Evolutionary conservation across 2,888 invertebrate species (phyloP).

Genomic region (Nebria salina): DNA sequence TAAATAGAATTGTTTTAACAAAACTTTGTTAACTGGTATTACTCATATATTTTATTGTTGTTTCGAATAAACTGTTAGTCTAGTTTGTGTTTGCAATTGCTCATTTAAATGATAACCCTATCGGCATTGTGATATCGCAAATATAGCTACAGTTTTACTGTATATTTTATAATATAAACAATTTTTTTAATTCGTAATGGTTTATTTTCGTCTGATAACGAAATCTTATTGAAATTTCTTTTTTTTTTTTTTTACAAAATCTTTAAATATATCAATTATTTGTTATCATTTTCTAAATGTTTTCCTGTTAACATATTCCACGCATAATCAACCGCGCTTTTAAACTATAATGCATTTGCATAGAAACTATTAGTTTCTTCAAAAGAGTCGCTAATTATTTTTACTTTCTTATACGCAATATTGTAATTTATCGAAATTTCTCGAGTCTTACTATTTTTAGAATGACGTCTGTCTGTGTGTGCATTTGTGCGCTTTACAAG

Average conservation of each 20-base stretch:
- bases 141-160: not conserved
- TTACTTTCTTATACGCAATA: too few species aligned
- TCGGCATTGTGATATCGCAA: not conserved
- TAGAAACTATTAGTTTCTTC: too few species aligned
- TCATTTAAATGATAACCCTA: not conserved
- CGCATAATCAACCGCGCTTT: too few species aligned
- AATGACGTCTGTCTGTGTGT: too few species aligned
- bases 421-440: too few species aligned
- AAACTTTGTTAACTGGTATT: not conserved
- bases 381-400: too few species aligned
- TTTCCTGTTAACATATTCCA: too few species aligned
- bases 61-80: not conserved
- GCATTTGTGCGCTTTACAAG: too few species aligned
- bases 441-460: too few species aligned
- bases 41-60: not conserved
- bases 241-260: not conserved
- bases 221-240: not conserved
- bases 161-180: not conserved
- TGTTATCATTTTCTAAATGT: too few species aligned
- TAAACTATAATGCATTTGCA: too few species aligned
- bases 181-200: not conserved
- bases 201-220: not conserved
- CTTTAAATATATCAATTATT: not conserved
- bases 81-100: not conserved
- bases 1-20: not conserved